phyloP scores from a whole-genome alignment of 2,888 invertebrate species.

The Chesias legatella region DNA sequence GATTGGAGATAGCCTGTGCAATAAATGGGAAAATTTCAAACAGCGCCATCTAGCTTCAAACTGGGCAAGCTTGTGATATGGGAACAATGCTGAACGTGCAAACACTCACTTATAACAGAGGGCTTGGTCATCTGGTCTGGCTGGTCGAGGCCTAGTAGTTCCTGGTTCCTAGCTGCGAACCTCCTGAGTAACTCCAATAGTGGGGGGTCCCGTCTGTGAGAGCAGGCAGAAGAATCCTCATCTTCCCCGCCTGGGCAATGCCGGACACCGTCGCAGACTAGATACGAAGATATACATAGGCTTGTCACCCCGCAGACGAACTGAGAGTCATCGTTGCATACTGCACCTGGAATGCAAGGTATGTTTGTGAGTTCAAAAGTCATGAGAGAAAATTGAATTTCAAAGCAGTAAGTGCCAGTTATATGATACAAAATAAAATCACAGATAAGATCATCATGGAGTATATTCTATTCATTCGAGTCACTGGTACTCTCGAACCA shows the following conservation, averaged over 20 bases:
- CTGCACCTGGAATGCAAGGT: conserved; percentile 48
- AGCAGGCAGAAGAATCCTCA: conserved; percentile 68
- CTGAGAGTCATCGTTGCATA: conserved; percentile 65
- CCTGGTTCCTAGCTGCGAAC: conserved; percentile 69
- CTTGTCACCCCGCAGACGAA: conserved; percentile 63
- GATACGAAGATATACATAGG: conserved; percentile 83
- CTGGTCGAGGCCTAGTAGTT: conserved; percentile 63
- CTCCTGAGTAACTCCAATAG: conserved; percentile 63
- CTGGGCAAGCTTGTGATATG: too few relatives aligned
- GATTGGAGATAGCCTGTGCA: too few relatives aligned
- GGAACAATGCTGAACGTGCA: too few relatives aligned
- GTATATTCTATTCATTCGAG: too few relatives aligned
- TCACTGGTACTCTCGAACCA: too few relatives aligned
- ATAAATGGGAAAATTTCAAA: too few relatives aligned
- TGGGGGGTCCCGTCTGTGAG: conserved; percentile 62
- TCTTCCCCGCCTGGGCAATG: conserved; percentile 84
- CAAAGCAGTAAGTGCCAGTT: too few relatives aligned
- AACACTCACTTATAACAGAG: conserved; percentile 69
- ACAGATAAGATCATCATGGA: too few relatives aligned
- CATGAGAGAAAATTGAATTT: too few relatives aligned
- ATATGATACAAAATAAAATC: too few relatives aligned
- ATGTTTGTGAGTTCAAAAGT: too few relatives aligned
- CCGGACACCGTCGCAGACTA: conserved; percentile 83
- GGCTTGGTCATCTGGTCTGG: conserved; percentile 65
- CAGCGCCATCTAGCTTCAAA: too few relatives aligned